Evolutionary conservation across 2,113 vertebrate genomes (phyloP).

Genomic region (Podilymbus podiceps): DNA sequence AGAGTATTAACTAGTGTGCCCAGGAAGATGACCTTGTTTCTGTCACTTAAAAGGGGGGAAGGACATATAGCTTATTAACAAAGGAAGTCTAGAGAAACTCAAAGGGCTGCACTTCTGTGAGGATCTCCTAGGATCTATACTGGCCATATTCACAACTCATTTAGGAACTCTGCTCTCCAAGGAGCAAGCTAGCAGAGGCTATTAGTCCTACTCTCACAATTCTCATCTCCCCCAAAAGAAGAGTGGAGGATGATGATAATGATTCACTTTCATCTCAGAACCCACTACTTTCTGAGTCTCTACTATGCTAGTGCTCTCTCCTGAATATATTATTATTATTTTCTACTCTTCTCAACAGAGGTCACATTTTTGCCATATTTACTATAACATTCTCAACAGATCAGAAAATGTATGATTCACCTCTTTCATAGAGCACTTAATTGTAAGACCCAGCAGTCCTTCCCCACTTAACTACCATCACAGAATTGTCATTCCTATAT

Average conservation of each 20-base stretch:
- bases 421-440: background rate
- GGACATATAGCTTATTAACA: background rate
- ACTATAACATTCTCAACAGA: background rate
- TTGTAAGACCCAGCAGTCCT: background rate
- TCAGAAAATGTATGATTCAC: background rate
- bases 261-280: background rate
- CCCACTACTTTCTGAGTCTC: background rate
- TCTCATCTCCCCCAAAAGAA: background rate
- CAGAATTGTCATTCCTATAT: background rate
- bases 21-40: background rate
- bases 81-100: background rate
- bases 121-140: background rate
- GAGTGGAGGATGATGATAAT: background rate
- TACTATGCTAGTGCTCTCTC: rapidly evolving
- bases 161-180: background rate
- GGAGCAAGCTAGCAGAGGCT: background rate
- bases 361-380: background rate
- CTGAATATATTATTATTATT: background rate
- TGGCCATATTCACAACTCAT: background rate
- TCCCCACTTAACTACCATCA: background rate
- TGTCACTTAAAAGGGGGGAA: background rate
- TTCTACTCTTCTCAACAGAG: background rate
- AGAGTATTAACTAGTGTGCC: background rate
- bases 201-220: background rate
- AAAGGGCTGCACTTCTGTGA: background rate